Percentiles rank a stretch among this genome's conserved stretches.
These are phyloP conservation scores for Cheilosia scutellata DNA, from an alignment of 2,888 invertebrate species.

Conservation along the genomic window DNA sequence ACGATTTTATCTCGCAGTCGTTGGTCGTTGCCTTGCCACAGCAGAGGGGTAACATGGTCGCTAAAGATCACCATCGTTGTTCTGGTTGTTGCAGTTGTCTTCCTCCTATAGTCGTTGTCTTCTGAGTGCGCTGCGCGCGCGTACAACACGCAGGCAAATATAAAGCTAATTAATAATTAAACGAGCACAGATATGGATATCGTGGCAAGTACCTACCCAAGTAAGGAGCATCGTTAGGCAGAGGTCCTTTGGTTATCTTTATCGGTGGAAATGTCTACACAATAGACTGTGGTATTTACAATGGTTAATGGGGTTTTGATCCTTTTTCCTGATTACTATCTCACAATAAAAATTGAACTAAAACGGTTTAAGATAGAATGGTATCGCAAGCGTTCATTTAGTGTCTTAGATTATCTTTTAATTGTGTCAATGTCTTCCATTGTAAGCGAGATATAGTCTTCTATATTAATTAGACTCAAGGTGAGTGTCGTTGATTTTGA, in stretches of 20 bases:
- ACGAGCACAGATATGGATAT: constrained; percentile 56
- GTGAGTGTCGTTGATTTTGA: too few relatives aligned
- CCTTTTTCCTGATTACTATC: constrained; percentile 51
- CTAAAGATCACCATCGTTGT: constrained; percentile 57
- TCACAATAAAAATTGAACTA: not conserved
- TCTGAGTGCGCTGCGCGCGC: constrained; percentile 50
- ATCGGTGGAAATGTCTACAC: constrained; percentile 61
- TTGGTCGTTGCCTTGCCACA: too few relatives aligned
- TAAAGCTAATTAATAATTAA: constrained; percentile 73
- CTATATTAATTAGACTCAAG: too few relatives aligned
- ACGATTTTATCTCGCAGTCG: constrained; percentile 56
- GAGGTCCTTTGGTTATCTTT: constrained; percentile 68
- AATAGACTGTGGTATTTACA: constrained; percentile 56
- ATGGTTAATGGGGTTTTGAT: constrained; percentile 61
- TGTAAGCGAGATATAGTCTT: not conserved
- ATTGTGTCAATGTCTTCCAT: not conserved
- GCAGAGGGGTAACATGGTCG: constrained; percentile 72
- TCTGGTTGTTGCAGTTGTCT: constrained; percentile 29
- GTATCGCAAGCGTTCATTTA: constrained; percentile 21
- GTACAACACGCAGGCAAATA: constrained; percentile 62
- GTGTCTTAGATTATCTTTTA: constrained; percentile 27
- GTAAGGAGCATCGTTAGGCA: constrained; percentile 51
- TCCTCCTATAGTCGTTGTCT: constrained; percentile 37
- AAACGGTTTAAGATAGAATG: not conserved
- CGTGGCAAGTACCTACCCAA: constrained; percentile 26